These are phyloP conservation scores for Unio delphinus DNA, from an alignment of 2,888 invertebrate species.

Conservation along the genomic window DNA sequence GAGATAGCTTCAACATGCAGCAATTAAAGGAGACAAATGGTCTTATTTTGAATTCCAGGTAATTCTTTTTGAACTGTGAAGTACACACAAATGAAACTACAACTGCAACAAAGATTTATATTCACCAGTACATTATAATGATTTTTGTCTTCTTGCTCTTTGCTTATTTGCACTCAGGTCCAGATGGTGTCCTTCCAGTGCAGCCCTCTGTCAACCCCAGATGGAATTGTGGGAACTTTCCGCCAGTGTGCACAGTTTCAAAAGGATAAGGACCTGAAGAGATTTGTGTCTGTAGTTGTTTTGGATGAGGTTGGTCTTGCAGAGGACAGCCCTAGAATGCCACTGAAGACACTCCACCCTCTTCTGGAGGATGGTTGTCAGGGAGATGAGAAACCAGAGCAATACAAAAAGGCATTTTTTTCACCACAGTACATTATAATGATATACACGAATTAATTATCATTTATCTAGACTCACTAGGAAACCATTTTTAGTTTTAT, in stretches of 20 bases:
- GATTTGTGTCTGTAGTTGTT: constrained; percentile 65
- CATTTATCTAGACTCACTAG: too few relatives aligned
- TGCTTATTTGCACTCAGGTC: constrained; percentile 28
- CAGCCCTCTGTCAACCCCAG: constrained; percentile 64
- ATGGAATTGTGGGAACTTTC: constrained; percentile 64
- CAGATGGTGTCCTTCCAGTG: constrained; percentile 69
- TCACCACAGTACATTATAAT: too few relatives aligned
- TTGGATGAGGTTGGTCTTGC: constrained; percentile 68
- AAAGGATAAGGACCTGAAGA: constrained; percentile 55
- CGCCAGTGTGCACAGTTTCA: constrained; percentile 64
- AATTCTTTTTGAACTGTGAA: too few relatives aligned
- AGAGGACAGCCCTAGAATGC: constrained; percentile 68
- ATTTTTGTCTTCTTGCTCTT: too few relatives aligned
- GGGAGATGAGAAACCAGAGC: constrained; percentile 58
- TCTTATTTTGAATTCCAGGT: too few relatives aligned
- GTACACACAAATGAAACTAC: too few relatives aligned
- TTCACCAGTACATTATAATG: too few relatives aligned
- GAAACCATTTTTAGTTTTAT: too few relatives aligned
- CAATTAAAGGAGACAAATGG: too few relatives aligned
- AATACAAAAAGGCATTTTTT: constrained; percentile 54
- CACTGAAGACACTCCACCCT: constrained; percentile 68
- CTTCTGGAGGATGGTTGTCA: constrained; percentile 67
- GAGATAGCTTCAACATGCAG: too few relatives aligned
- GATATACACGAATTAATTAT: too few relatives aligned
- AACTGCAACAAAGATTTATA: too few relatives aligned